Evolutionary conservation across 2,888 invertebrate genomes (phyloP).

Genomic region (Adelognathus sp.): DNA sequence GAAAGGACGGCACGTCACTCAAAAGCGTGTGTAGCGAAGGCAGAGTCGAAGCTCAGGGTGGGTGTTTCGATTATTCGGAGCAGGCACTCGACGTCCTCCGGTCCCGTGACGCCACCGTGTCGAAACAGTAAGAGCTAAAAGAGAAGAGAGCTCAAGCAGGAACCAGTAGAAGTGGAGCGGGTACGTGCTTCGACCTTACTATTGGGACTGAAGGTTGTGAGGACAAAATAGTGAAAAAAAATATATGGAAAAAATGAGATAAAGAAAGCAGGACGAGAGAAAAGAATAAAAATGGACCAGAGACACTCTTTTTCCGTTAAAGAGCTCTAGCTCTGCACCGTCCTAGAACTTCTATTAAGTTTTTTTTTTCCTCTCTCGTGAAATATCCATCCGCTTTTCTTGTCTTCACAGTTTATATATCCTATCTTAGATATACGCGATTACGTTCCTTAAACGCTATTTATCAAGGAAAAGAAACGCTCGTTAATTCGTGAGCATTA

Average conservation of each 20-base stretch:
- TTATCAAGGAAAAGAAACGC: slow-evolving; percentile 49
- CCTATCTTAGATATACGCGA: slow-evolving; percentile 44
- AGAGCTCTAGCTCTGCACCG: slow-evolving; percentile 54
- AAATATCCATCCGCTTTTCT: too few relatives aligned
- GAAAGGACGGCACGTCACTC: slow-evolving; percentile 35
- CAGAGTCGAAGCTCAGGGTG: slow-evolving; percentile 41
- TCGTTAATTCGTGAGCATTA: slow-evolving; percentile 15
- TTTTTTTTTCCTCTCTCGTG: slow-evolving; percentile 16
- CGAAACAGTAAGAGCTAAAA: slow-evolving; percentile 40
- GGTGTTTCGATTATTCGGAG: slow-evolving; percentile 59
- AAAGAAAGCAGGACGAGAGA: background rate
- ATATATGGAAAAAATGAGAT: background rate
- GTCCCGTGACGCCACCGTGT: slow-evolving; percentile 24
- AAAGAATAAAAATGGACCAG: slow-evolving; percentile 43
- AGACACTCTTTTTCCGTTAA: slow-evolving; percentile 61
- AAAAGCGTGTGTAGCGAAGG: slow-evolving; percentile 2
- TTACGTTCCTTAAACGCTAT: slow-evolving; percentile 49
- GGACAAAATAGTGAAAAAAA: slow-evolving; percentile 10
- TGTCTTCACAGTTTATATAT: background rate
- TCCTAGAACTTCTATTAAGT: slow-evolving; percentile 12
- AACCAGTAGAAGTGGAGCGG: slow-evolving; percentile 25
- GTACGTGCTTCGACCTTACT: slow-evolving; percentile 52
- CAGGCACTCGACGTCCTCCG: slow-evolving; percentile 49
- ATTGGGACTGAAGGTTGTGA: slow-evolving; percentile 25
- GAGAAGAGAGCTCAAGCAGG: slow-evolving; percentile 25